Base-by-base conservation (phyloP, 2,113 vertebrate genomes). In the Puffinus mauretanicus region DNA sequence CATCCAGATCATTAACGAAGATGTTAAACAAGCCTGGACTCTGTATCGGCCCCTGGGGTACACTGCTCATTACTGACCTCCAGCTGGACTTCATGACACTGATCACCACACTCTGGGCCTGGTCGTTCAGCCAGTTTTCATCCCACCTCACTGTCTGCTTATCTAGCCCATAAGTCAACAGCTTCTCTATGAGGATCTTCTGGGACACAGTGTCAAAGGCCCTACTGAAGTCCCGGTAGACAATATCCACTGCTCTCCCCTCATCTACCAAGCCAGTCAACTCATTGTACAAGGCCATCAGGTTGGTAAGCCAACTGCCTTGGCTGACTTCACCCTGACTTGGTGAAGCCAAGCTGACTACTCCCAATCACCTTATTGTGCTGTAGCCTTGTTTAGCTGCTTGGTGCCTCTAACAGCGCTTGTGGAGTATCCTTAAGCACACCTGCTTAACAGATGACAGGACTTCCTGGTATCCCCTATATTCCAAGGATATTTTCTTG, bases 241-340 rank as follows among this genome's bases (percentile, higher is more conserved):
- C 20, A 38, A 7, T 14, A 55, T 5, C 13, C n/a, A 16, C 8
- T 2, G 40, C 46, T 60, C 36, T 44, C 7, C 21, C 24, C 25
- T 61, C 27, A 11, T 24, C 47, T 26, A 11, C 18, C 27, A 52
- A n/a, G 7, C 21, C 10, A 17, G 26, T 60, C 2, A 6, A 30
- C 4, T 38, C 27, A n/a, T 2, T 1, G 6, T 20, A 64, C 40
- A 21, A 76, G 29, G 5, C 36, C 30, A 6, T 7, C 3, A 5
- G 22, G 8, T 16, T 67, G 26, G 11, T 55, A 27, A 42, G 38
- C 22, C 49, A 51, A 51, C 49, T 25, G 49, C 8, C 25, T 26
- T 51, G 49, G 49, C 26, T 51, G 24, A 51, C 49, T 51, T 51
- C 25, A 51, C 49, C 49, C 14, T 51, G 49, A 51, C 49, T 51